Conservation (phyloP, 1,140 invertebrate species). For the Cydia strobilella region DNA sequence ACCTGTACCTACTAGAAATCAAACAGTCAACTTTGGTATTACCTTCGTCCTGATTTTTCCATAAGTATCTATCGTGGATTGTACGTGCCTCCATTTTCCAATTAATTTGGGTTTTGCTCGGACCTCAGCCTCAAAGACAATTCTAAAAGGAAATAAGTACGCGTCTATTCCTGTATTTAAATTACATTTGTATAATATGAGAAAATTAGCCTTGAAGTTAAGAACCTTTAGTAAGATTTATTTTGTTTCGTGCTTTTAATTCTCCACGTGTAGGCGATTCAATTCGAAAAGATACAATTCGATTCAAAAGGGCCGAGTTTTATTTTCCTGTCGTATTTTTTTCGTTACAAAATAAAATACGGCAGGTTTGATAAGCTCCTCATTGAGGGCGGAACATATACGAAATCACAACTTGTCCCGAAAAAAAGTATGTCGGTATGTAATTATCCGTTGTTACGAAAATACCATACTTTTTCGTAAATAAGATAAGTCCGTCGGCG, state of each 20-base stretch:
- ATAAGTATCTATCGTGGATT: constrained; percentile 1
- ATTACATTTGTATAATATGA: not conserved
- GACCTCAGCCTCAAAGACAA: not conserved
- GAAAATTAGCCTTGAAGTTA: not conserved
- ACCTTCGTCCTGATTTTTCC: not conserved
- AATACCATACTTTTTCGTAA: too few relatives aligned
- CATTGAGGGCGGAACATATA: too few relatives aligned
- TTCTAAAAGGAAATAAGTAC: not conserved
- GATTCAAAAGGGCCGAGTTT: too few relatives aligned
- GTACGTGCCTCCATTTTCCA: constrained; percentile 27
- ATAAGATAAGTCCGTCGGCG: too few relatives aligned
- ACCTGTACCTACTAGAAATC: not conserved
- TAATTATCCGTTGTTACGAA: too few relatives aligned
- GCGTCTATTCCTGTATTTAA: not conserved
- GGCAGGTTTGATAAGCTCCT: too few relatives aligned
- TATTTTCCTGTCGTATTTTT: too few relatives aligned
- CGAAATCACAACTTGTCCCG: too few relatives aligned
- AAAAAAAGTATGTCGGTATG: too few relatives aligned
- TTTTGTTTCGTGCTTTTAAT: not conserved
- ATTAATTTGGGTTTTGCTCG: not conserved
- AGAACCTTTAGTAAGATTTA: not conserved
- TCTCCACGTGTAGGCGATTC: too few relatives aligned
- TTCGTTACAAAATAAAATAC: too few relatives aligned
- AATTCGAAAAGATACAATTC: too few relatives aligned
- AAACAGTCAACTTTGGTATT: constrained; percentile 17